Percentiles rank a stretch among this genome's conserved stretches.
phyloP scores from a whole-genome alignment of 2,888 invertebrate species.

The Eupithecia insigniata region DNA sequence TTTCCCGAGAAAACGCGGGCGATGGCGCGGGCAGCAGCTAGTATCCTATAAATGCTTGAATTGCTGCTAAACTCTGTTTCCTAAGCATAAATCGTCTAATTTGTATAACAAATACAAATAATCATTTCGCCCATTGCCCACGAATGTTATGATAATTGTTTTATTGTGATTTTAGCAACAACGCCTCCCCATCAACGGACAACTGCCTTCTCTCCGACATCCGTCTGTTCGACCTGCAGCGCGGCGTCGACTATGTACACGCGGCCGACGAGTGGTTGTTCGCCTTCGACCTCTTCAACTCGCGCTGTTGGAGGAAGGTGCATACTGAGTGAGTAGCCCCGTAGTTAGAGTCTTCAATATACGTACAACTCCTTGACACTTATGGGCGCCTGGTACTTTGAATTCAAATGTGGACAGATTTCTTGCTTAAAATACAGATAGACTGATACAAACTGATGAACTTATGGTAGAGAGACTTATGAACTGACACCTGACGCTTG shows the following conservation, averaged over 20 bases:
- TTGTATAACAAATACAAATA: no score
- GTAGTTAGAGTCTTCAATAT: not conserved
- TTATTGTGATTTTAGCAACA: conserved; percentile 57
- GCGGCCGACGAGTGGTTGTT: conserved; percentile 88
- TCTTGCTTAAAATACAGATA: not conserved
- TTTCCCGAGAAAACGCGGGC: no score
- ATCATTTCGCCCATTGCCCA: no score
- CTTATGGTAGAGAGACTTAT: no score
- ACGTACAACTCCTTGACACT: not conserved
- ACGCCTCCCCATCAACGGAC: conserved; percentile 66
- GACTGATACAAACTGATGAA: not conserved
- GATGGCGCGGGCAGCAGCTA: no score
- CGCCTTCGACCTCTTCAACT: conserved; percentile 91
- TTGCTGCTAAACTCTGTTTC: no score
- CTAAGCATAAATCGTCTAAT: no score
- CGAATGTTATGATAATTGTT: not conserved
- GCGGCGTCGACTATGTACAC: conserved; percentile 88
- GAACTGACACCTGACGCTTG: no score
- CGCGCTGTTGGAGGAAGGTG: conserved; percentile 84
- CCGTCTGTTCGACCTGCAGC: conserved; percentile 89
- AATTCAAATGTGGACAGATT: not conserved
- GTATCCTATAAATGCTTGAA: no score
- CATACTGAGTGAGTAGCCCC: conserved; percentile 69
- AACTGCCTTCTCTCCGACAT: conserved; percentile 92
- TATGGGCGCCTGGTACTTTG: not conserved